Conservation (phyloP, 2,113 vertebrate genomes). For the Heliornis fulica region DNA sequence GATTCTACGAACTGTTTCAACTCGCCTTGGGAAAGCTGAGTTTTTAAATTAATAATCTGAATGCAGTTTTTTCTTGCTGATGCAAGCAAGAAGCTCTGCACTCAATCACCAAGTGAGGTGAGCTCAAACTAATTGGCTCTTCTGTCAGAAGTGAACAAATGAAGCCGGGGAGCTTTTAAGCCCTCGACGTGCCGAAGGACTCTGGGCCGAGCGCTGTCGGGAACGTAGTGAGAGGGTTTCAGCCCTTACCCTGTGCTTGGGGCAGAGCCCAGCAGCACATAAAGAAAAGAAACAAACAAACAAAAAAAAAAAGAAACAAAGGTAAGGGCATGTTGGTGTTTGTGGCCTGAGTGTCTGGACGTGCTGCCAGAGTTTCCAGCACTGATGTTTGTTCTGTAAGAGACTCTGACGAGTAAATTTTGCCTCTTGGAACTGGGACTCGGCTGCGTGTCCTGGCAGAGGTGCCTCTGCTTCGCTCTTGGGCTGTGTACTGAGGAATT, state of each 20-base stretch:
- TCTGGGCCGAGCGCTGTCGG: background rate
- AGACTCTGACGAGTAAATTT: background rate
- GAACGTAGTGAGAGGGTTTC: background rate
- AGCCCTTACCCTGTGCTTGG: background rate
- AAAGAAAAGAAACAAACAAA: background rate
- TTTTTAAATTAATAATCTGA: background rate
- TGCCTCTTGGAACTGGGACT: background rate
- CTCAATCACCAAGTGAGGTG: background rate
- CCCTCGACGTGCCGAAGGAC: background rate
- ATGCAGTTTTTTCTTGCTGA: background rate
- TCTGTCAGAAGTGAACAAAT: conserved; percentile 1
- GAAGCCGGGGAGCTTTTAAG: background rate
- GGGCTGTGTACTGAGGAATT: background rate
- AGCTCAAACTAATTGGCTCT: background rate
- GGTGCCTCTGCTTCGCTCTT: background rate
- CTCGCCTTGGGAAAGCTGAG: background rate
- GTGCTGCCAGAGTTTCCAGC: background rate
- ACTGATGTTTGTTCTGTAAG: background rate
- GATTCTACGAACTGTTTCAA: conserved; percentile 1
- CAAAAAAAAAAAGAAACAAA: background rate
- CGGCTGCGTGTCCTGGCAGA: background rate
- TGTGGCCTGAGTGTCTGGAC: background rate
- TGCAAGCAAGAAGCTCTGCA: background rate
- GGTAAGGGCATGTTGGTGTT: background rate
- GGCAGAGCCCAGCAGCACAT: background rate